These are phyloP conservation scores for Drosophila melanica DNA, from an alignment of 1,140 invertebrate genomes.

Conservation along the genomic window DNA sequence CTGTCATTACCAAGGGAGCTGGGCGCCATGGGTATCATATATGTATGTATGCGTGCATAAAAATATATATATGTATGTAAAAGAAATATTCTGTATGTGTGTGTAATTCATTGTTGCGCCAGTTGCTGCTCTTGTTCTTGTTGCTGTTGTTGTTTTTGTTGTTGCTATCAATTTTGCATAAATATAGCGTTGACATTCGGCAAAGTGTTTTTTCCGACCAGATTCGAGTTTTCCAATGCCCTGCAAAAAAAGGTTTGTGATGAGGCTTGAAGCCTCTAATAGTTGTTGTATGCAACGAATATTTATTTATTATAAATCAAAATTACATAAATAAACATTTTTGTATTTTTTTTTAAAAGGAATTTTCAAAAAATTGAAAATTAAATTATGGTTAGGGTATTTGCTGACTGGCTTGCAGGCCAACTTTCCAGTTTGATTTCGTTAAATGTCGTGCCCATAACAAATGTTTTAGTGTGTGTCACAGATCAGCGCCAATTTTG, in stretches of 20 bases:
- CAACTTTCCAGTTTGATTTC: conserved; percentile 23
- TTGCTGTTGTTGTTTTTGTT: conserved; percentile 27
- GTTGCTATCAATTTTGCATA: conserved; percentile 49
- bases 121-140: conserved; percentile 23
- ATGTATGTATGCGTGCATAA: too few relatives aligned
- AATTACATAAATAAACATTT: too few relatives aligned
- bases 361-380: too few relatives aligned
- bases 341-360: too few relatives aligned
- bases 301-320: too few relatives aligned
- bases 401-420: background rate
- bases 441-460: conserved; percentile 24
- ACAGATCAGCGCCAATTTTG: conserved; percentile 22
- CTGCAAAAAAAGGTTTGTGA: background rate
- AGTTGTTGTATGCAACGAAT: too few relatives aligned
- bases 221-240: background rate
- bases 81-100: background rate
- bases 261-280: too few relatives aligned
- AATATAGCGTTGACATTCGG: conserved; percentile 47
- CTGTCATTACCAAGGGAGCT: conserved; percentile 53
- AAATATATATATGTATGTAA: too few relatives aligned
- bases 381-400: too few relatives aligned
- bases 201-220: conserved; percentile 6
- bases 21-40: conserved; percentile 6
- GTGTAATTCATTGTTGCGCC: conserved; percentile 43
- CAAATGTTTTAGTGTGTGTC: conserved; percentile 27